Percentiles rank a stretch among this genome's conserved stretches.
phyloP scores from a whole-genome alignment of 2,113 vertebrate species.

The Eublepharis macularius region DNA sequence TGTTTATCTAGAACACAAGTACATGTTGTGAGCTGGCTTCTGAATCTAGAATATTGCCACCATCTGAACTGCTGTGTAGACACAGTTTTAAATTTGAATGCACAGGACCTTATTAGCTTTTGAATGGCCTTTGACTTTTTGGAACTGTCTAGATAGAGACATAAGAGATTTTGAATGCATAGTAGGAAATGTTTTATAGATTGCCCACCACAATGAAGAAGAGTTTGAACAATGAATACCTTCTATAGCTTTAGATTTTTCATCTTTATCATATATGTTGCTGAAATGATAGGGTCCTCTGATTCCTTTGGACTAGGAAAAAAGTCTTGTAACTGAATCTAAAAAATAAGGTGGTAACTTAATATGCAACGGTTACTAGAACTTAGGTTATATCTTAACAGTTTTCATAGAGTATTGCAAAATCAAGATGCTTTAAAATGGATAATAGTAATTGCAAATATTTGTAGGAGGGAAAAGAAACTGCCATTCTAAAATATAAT shows the following conservation, averaged over 20 bases:
- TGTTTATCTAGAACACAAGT: background rate
- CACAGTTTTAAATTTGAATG: background rate
- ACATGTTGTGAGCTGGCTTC: background rate
- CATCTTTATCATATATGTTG: background rate
- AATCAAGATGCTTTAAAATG: background rate
- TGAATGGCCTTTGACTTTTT: too few relatives aligned
- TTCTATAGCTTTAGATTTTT: background rate
- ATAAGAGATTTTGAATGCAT: background rate
- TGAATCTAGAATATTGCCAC: background rate
- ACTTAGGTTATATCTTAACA: background rate
- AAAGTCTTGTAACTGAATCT: background rate
- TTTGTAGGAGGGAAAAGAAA: constrained; percentile 1
- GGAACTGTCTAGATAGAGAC: background rate
- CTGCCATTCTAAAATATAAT: constrained; percentile 12
- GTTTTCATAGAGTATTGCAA: background rate
- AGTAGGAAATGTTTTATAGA: background rate
- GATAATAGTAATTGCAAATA: background rate
- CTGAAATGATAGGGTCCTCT: background rate
- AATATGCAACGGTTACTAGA: background rate
- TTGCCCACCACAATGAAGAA: background rate
- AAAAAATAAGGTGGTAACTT: background rate
- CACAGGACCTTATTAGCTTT: background rate
- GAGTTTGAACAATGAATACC: background rate
- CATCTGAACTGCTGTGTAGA: background rate
- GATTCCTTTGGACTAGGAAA: background rate